Conservation (phyloP, 2,797 vertebrate species). For the Okamejei kenojei region DNA sequence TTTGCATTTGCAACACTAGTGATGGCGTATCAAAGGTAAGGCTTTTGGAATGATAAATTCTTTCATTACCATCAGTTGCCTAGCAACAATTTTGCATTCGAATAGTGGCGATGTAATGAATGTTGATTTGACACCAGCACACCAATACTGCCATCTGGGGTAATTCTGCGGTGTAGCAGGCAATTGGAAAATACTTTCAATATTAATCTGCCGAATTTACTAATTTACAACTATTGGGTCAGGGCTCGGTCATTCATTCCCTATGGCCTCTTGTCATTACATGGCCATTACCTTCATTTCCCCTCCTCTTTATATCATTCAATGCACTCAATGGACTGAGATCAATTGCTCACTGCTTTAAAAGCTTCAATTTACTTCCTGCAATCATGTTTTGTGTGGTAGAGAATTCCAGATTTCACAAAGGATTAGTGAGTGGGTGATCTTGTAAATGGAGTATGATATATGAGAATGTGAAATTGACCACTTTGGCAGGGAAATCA, state of each 20-base stretch:
- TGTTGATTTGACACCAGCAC: neutral
- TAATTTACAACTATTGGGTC: neutral
- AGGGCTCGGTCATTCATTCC: neutral
- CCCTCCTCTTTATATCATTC: neutral
- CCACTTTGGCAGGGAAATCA: no score
- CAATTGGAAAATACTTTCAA: neutral
- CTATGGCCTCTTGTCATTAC: neutral
- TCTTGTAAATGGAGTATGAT: no score
- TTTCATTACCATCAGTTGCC: neutral
- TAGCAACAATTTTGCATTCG: neutral
- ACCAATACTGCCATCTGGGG: neutral
- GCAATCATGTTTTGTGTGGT: neutral
- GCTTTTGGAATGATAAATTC: neutral
- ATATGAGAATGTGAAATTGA: no score
- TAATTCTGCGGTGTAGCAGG: neutral
- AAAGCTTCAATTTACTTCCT: neutral
- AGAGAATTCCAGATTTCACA: neutral
- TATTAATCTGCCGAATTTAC: neutral
- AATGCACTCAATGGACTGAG: neutral
- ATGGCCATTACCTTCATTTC: neutral
- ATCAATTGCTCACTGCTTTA: neutral
- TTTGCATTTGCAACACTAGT: neutral
- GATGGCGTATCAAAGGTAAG: neutral
- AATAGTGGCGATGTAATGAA: neutral
- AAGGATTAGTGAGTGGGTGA: no score